These are phyloP conservation scores for Hipposideros armiger DNA, from an alignment of 2,113 vertebrate genomes.

Conservation along the genomic window DNA sequence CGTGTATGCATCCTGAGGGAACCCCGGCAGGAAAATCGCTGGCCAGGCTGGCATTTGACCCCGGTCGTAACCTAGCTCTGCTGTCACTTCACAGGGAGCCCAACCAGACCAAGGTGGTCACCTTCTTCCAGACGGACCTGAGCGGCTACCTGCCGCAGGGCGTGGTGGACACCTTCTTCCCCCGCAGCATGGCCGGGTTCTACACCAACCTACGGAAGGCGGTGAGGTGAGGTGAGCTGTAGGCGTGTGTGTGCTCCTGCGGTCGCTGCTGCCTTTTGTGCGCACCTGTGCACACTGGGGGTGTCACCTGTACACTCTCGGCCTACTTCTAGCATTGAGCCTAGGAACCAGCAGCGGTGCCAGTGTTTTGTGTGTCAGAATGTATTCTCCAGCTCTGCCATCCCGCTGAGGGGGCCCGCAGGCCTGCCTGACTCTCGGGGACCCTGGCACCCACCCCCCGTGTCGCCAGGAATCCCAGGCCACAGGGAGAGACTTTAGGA, in stretches of 20 bases:
- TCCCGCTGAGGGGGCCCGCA: not conserved
- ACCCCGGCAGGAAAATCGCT: rapidly evolving
- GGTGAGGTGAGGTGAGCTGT: conserved; percentile 86
- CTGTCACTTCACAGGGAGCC: conserved; percentile 89
- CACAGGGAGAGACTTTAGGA: not conserved
- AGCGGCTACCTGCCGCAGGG: conserved; percentile 94
- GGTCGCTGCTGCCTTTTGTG: too few species aligned
- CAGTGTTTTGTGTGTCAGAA: too few species aligned
- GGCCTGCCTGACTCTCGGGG: rapidly evolving
- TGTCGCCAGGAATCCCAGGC: not conserved
- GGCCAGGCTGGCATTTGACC: rapidly evolving
- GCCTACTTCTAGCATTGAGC: not conserved
- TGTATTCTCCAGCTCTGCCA: not conserved
- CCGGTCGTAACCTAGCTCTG: rapidly evolving
- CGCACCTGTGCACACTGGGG: too few species aligned
- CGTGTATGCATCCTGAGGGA: too few species aligned
- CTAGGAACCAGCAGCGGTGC: not conserved
- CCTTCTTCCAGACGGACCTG: conserved; percentile 97
- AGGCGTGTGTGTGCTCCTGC: too few species aligned
- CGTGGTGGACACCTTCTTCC: conserved; percentile 97
- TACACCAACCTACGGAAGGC: conserved; percentile 93
- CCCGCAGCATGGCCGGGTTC: conserved; percentile 94
- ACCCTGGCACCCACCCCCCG: not conserved
- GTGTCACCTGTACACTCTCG: rapidly evolving
- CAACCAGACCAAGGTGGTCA: conserved; percentile 91